Evolutionary conservation across 2,113 vertebrate species (phyloP), one percentile per base, ranked within the genome.

Genomic region (Halcyon malimbica): DNA sequence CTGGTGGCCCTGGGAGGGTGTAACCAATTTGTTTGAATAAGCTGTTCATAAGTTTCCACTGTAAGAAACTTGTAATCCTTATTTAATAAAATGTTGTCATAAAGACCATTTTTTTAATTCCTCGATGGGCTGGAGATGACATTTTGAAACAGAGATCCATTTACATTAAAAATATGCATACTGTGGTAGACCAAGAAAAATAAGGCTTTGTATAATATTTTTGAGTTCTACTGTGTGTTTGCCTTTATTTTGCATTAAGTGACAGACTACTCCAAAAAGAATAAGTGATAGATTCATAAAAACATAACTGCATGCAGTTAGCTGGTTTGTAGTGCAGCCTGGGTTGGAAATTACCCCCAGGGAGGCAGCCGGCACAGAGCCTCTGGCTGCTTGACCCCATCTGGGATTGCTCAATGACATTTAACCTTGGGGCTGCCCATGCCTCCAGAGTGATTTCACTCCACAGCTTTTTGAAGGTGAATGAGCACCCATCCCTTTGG

Each of bases 1-100:
- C 42, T 68, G 67, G 87, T 89, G 83, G 65, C 77, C 64, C 44
- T 90, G 69, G 48, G 42, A 96, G 80, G 74, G 89, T 31, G 50
- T 92, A 91, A 91, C 87, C 78, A 83, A 90, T 90, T 96, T 95
- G 87, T 89, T 91, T 97, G 95, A 94, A 87, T 91, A 95, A 93
- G 68, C 87, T 91, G 89, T 89, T 97, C 75, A 13, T 85, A 90
- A 91, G n/a, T 85, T 97, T 95, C 89, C 63, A 80, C 89, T 91
- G 79, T 41, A 57, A 93, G 62, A 94, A 67, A 44, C 57, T 83
- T 86, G 74, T 87, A 95, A 96, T 89, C 68, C 91, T 93, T 91
- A 79, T 94, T 94, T 88, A 96, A 95, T 89, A 82, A 83, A 96
- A 95, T 79, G 70, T 87, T 95, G 68, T 96, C 80, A 75, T 92